phyloP scores from a whole-genome alignment of 2,797 vertebrate genomes.

The Loriculus beryllinus region DNA sequence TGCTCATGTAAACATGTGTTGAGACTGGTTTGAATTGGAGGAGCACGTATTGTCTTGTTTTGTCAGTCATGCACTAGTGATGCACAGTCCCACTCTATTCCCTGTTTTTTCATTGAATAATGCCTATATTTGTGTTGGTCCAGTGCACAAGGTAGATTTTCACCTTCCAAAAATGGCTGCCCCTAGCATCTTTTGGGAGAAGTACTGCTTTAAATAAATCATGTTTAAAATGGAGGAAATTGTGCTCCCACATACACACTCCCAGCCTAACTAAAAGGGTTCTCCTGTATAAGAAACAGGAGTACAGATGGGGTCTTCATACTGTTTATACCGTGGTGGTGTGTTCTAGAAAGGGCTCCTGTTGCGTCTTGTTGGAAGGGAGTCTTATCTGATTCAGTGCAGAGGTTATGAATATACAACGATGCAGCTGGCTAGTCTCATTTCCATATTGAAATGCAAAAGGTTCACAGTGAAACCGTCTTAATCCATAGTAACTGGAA shows the following conservation, averaged over 20 bases:
- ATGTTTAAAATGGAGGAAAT: not conserved
- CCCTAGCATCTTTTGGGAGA: not conserved
- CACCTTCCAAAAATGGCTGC: not conserved
- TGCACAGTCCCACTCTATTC: not conserved
- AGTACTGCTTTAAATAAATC: not conserved
- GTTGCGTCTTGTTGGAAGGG: not conserved
- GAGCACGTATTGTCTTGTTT: not conserved
- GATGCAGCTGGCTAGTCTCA: not conserved
- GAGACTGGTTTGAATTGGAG: slow-evolving; percentile 14
- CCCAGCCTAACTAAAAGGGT: not conserved
- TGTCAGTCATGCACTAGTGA: not conserved
- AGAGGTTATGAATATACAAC: not conserved
- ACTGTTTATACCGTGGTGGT: fast-evolving
- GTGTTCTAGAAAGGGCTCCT: not conserved
- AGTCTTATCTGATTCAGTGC: not conserved
- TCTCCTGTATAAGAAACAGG: too few relatives aligned
- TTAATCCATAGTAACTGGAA: not conserved
- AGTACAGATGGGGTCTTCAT: not conserved
- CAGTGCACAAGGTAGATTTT: not conserved
- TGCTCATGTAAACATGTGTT: not conserved
- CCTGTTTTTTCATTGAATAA: not conserved
- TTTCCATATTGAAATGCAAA: not conserved
- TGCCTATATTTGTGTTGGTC: not conserved
- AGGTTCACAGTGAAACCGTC: not conserved
- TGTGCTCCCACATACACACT: not conserved